Conservation (phyloP, 2,797 vertebrate genomes). For the Discoglossus pictus region DNA sequence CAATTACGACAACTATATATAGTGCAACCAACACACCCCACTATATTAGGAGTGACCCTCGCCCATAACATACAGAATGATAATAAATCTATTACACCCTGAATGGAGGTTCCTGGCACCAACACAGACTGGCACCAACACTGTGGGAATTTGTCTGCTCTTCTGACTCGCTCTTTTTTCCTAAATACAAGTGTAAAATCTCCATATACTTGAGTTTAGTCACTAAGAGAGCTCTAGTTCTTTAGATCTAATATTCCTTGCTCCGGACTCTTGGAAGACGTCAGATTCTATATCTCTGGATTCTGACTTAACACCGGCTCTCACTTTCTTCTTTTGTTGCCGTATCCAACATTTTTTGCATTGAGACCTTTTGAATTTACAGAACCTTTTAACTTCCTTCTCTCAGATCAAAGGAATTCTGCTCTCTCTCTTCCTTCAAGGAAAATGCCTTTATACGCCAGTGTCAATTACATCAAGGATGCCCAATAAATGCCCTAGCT, state of each 20-base stretch:
- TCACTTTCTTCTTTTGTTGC: too few relatives aligned
- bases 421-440: constrained; percentile 21
- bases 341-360: background rate
- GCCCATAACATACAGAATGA: too few relatives aligned
- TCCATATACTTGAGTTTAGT: too few relatives aligned
- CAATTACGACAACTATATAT: too few relatives aligned
- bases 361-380: constrained; percentile 3
- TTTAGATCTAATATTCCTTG: constrained; percentile 13
- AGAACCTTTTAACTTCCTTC: constrained; percentile 8
- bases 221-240: background rate
- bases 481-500: constrained; percentile 15
- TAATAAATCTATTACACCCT: too few relatives aligned
- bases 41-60: too few relatives aligned
- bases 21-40: too few relatives aligned
- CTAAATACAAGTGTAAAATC: too few relatives aligned
- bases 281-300: background rate
- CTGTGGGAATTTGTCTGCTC: too few relatives aligned
- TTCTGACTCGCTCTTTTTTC: too few relatives aligned
- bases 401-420: constrained; percentile 11
- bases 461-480: constrained; percentile 25
- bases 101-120: too few relatives aligned
- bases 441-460: constrained; percentile 25
- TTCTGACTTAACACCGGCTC: background rate
- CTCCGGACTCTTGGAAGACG: background rate
- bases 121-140: too few relatives aligned